Conservation (phyloP, 2,888 invertebrate species). For the Tachina fera region DNA sequence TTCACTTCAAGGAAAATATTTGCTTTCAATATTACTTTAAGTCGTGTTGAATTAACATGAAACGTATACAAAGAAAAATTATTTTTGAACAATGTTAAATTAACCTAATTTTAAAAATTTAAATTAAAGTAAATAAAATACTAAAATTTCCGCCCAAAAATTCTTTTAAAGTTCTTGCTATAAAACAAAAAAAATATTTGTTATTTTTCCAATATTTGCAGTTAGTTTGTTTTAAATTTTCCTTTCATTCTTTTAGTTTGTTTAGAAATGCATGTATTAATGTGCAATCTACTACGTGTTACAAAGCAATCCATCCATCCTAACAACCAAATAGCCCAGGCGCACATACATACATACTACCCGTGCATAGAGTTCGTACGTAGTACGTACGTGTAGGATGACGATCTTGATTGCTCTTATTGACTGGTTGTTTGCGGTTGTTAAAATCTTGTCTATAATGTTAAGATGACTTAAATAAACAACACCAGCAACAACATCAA, state of each 20-base stretch:
- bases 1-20: too few species aligned
- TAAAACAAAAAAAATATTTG: not conserved
- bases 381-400: slow-evolving; percentile 65
- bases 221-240: slow-evolving; percentile 35
- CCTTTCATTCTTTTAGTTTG: not conserved
- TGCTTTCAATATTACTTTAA: too few species aligned
- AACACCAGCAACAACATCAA: slow-evolving; percentile 47
- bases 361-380: not conserved
- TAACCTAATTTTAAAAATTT: too few species aligned
- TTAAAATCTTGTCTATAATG: slow-evolving; percentile 71
- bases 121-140: too few species aligned
- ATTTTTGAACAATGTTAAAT: too few species aligned
- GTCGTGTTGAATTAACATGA: too few species aligned
- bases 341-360: slow-evolving; percentile 23
- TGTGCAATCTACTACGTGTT: slow-evolving; percentile 47
- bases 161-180: slow-evolving; percentile 25
- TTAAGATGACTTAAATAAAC: slow-evolving; percentile 68
- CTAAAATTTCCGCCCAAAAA: not conserved
- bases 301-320: slow-evolving; percentile 55
- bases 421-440: slow-evolving; percentile 71
- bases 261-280: slow-evolving; percentile 17
- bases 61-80: too few species aligned
- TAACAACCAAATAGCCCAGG: not conserved
- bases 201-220: not conserved
- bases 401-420: slow-evolving; percentile 72